These are phyloP conservation scores for Alloplasta piceator DNA, from an alignment of 2,888 invertebrate species.

Conservation along the genomic window DNA sequence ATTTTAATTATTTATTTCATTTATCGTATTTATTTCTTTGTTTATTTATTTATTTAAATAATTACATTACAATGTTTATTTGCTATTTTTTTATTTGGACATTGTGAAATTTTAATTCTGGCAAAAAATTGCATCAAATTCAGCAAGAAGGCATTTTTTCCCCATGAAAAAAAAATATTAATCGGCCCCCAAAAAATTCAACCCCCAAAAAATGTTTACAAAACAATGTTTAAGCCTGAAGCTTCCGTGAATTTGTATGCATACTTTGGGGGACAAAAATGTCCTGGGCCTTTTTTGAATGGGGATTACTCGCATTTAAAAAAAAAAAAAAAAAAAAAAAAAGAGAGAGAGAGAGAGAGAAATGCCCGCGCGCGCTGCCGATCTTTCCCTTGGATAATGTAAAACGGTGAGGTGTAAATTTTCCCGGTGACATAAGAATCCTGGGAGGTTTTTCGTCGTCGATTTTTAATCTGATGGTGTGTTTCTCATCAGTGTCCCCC, in stretches of 20 bases:
- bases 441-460: slow-evolving; percentile 34
- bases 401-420: slow-evolving; percentile 41
- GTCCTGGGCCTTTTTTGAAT: slow-evolving; percentile 23
- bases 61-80: too few relatives aligned
- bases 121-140: too few relatives aligned
- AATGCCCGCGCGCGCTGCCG: slow-evolving; percentile 54
- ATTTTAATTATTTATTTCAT: too few relatives aligned
- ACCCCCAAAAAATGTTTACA: not conserved
- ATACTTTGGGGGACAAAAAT: slow-evolving; percentile 26
- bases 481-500: slow-evolving; percentile 2
- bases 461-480: slow-evolving; percentile 59
- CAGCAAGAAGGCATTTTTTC: too few relatives aligned
- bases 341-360: slow-evolving; percentile 33
- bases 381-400: slow-evolving; percentile 50
- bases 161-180: slow-evolving; percentile 1
- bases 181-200: not conserved
- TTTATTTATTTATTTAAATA: too few relatives aligned
- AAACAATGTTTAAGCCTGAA: slow-evolving; percentile 38
- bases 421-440: slow-evolving; percentile 33
- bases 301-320: slow-evolving; percentile 22
- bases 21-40: too few relatives aligned
- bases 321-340: slow-evolving; percentile 35
- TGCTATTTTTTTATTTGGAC: too few relatives aligned
- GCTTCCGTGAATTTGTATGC: slow-evolving; percentile 38
- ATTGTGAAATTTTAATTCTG: not conserved